Evolutionary conservation across 2,888 invertebrate species (phyloP).

Genomic region (Panopea generosa): DNA sequence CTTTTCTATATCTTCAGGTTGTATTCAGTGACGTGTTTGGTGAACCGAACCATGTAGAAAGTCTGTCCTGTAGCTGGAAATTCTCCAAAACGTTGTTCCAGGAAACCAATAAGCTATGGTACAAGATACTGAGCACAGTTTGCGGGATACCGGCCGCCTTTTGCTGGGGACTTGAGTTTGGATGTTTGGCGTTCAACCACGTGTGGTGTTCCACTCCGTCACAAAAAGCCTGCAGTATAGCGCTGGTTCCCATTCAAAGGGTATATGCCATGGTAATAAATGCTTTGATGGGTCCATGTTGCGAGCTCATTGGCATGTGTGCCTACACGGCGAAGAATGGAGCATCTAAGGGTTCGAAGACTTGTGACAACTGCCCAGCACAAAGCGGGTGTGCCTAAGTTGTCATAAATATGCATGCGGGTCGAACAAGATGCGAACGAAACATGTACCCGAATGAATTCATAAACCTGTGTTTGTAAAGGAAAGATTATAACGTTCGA

Average conservation of each 20-base stretch:
- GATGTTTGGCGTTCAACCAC: background rate
- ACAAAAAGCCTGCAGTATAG: background rate
- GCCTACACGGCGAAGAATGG: background rate
- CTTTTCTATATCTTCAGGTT: too few species aligned
- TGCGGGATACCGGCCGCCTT: constrained; percentile 9
- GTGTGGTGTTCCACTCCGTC: constrained; percentile 17
- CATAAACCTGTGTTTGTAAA: too few species aligned
- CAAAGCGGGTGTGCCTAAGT: too few species aligned
- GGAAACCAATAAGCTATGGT: background rate
- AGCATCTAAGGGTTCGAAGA: too few species aligned
- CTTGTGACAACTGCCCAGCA: too few species aligned
- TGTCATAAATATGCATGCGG: too few species aligned
- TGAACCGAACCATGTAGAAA: constrained; percentile 14
- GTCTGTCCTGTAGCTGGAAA: constrained; percentile 2
- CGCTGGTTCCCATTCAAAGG: background rate
- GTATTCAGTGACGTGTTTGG: constrained; percentile 10
- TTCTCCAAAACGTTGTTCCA: constrained; percentile 1
- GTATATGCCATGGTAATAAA: constrained; percentile 2
- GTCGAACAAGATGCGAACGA: too few species aligned
- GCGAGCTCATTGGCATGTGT: background rate
- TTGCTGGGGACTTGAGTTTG: constrained; percentile 6
- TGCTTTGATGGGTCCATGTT: constrained; percentile 3
- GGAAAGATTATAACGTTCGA: too few species aligned
- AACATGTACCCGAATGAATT: too few species aligned
- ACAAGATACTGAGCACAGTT: constrained; percentile 2